phyloP scores from a whole-genome alignment of 1,140 invertebrate species.

The Chelonus insularis region DNA sequence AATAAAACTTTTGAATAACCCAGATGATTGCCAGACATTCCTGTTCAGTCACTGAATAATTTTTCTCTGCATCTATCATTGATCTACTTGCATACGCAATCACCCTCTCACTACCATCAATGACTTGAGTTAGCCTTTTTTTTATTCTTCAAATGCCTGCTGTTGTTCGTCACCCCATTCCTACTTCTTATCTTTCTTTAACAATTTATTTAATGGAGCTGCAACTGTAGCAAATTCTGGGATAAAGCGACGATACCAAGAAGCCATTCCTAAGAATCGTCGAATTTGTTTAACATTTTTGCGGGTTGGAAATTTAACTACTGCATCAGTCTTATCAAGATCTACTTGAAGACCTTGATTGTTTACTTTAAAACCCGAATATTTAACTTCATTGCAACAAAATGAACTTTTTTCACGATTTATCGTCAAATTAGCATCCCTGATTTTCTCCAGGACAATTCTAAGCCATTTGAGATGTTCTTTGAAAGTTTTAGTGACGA shows the following conservation, averaged over 20 bases:
- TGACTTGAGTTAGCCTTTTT: slow-evolving; percentile 1
- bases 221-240: slow-evolving; percentile 38
- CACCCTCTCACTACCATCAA: not conserved
- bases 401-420: slow-evolving; percentile 6
- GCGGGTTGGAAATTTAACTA: slow-evolving; percentile 39
- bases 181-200: slow-evolving; percentile 43
- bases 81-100: slow-evolving; percentile 2
- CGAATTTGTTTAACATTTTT: slow-evolving; percentile 46
- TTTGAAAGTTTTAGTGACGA: not conserved
- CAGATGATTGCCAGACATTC: slow-evolving; percentile 11
- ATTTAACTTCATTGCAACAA: not conserved
- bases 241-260: slow-evolving; percentile 50
- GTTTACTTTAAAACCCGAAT: not conserved
- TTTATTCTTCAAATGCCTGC: slow-evolving; percentile 20
- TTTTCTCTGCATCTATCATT: not conserved
- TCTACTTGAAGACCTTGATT: not conserved
- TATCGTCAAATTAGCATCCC: not conserved
- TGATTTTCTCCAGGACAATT: not conserved
- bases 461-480: slow-evolving; percentile 7
- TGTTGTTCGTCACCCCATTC: slow-evolving; percentile 30
- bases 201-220: slow-evolving; percentile 40
- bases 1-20: slow-evolving; percentile 1
- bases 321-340: slow-evolving; percentile 37
- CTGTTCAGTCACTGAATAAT: slow-evolving; percentile 4
- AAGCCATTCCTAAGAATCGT: slow-evolving; percentile 54